These are phyloP conservation scores for Drosophila atripex DNA, from an alignment of 2,888 invertebrate genomes.

Conservation along the genomic window DNA sequence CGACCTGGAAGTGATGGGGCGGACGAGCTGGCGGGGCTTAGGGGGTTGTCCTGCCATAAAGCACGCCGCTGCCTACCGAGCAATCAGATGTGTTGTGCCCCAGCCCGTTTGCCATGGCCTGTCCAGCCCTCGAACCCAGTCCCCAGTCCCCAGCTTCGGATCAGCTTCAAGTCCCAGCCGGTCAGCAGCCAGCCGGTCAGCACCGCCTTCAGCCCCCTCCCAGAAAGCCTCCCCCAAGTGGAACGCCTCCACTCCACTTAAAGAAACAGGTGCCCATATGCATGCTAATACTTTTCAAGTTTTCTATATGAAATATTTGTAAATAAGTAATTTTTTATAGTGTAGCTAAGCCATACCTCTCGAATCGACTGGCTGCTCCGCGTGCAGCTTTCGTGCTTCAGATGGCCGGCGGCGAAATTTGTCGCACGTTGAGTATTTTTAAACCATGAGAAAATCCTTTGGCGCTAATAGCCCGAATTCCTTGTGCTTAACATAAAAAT, in stretches of 20 bases:
- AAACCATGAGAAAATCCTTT: constrained; percentile 83
- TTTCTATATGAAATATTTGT: background rate
- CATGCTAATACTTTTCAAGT: background rate
- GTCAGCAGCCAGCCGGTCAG: constrained; percentile 28
- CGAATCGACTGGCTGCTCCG: constrained; percentile 43
- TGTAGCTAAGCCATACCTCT: constrained; percentile 18
- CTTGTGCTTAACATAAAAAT: constrained; percentile 80
- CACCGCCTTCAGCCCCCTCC: constrained; percentile 27
- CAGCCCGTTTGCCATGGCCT: constrained; percentile 34
- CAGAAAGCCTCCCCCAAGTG: constrained; percentile 27
- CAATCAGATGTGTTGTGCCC: constrained; percentile 70
- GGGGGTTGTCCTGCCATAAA: constrained; percentile 54
- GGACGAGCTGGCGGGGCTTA: constrained; percentile 12
- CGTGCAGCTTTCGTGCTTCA: constrained; percentile 80
- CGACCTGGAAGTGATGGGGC: constrained; percentile 23
- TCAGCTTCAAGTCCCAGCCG: constrained; percentile 15
- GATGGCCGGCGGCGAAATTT: constrained; percentile 76
- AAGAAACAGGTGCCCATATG: background rate
- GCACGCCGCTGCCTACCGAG: constrained; percentile 57
- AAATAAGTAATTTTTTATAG: background rate
- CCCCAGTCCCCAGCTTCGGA: background rate
- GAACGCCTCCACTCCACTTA: constrained; percentile 24
- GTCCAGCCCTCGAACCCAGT: constrained; percentile 48
- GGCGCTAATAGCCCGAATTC: constrained; percentile 83
- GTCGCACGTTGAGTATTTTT: constrained; percentile 79